phyloP scores from a whole-genome alignment of 1,140 invertebrate genomes.

The Amyelois transitella region DNA sequence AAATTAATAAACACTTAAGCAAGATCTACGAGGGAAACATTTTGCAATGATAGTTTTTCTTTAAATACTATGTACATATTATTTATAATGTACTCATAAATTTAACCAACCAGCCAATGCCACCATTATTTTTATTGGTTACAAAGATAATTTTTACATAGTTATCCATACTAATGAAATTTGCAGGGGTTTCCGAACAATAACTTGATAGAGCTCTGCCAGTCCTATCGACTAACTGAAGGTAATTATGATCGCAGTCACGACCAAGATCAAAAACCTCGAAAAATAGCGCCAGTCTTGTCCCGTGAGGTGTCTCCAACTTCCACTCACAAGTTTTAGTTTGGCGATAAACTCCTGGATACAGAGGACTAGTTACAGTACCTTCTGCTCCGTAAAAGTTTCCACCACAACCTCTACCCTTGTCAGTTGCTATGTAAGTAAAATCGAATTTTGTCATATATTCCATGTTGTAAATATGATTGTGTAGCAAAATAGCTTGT shows the following conservation, averaged over 20 bases:
- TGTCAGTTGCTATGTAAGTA: constrained; percentile 78
- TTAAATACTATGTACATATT: no score
- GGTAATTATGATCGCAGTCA: constrained; percentile 78
- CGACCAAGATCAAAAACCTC: constrained; percentile 79
- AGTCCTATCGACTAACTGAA: constrained; percentile 75
- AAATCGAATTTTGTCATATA: constrained; percentile 75
- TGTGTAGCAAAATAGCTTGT: constrained; percentile 76
- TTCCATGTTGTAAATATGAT: constrained; percentile 26
- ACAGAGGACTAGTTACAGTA: constrained; percentile 84
- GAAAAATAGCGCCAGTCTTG: constrained; percentile 76
- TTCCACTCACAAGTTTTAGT: constrained; percentile 81
- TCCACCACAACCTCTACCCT: constrained; percentile 87
- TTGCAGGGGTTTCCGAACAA: constrained; percentile 76
- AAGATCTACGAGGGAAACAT: no score
- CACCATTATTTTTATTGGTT: constrained; percentile 80
- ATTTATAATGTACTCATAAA: no score
- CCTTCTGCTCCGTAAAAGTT: constrained; percentile 82
- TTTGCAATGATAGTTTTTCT: no score
- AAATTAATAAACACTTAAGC: no score
- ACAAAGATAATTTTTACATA: constrained; percentile 76
- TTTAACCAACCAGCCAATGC: constrained; percentile 78
- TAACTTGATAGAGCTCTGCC: constrained; percentile 38
- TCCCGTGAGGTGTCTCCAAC: constrained; percentile 79
- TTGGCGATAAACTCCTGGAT: constrained; percentile 80
- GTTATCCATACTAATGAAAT: constrained; percentile 73